Percentiles rank a stretch among this genome's conserved stretches.
Evolutionary conservation across 2,888 invertebrate species (phyloP).

Genomic region (Brachypalpus laphriformis): DNA sequence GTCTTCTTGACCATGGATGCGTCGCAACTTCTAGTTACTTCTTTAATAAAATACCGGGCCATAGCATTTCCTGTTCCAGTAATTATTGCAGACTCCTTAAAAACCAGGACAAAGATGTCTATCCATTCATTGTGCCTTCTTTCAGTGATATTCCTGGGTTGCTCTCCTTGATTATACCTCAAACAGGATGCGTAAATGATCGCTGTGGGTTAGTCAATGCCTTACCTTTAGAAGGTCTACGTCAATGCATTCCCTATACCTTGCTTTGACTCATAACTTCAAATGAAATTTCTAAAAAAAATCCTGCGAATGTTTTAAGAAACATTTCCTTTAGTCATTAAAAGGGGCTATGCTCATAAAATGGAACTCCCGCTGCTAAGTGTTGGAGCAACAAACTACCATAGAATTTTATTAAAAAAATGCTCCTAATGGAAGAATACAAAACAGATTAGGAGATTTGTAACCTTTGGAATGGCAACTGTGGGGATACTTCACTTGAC

Average conservation of each 20-base stretch:
- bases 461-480: constrained; percentile 30
- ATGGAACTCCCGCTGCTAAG: background rate
- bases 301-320: background rate
- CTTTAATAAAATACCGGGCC: too few relatives aligned
- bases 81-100: too few relatives aligned
- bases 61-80: too few relatives aligned
- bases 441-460: constrained; percentile 37
- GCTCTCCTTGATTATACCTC: too few relatives aligned
- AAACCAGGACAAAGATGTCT: too few relatives aligned
- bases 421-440: constrained; percentile 8
- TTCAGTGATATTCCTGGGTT: too few relatives aligned
- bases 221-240: background rate
- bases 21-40: too few relatives aligned
- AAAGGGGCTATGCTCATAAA: background rate
- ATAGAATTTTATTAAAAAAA: background rate
- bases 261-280: background rate
- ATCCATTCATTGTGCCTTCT: too few relatives aligned
- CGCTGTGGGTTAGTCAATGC: too few relatives aligned
- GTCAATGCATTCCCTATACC: background rate
- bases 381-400: constrained; percentile 10
- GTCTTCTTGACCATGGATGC: too few relatives aligned
- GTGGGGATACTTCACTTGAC: constrained; percentile 7
- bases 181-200: too few relatives aligned
- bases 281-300: background rate
- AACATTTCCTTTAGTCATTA: constrained; percentile 21